Percentiles rank a stretch among this genome's conserved stretches.
Conservation (phyloP, 2,888 invertebrate genomes). For the Thecophora atra region DNA sequence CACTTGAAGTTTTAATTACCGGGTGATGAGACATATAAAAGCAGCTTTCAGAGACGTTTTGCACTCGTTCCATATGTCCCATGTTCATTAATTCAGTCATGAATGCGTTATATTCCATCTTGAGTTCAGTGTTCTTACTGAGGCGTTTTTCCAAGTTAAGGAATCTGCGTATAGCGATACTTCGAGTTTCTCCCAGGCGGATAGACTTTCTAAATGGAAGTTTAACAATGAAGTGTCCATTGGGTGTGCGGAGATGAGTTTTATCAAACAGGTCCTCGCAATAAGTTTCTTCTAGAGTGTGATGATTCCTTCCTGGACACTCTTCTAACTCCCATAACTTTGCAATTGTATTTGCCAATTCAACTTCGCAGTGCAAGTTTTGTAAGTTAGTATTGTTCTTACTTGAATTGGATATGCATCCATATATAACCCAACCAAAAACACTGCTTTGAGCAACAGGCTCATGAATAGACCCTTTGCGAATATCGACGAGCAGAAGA, state of each 20-base stretch:
- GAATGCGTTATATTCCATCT: no score
- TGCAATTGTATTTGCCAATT: not conserved
- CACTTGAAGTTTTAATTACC: no score
- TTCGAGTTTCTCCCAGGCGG: not conserved
- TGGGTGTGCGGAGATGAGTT: not conserved
- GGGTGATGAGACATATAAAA: no score
- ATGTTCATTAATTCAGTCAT: no score
- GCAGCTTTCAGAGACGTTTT: no score
- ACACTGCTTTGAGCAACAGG: slow-evolving; percentile 9
- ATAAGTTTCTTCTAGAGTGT: not conserved
- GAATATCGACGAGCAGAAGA: slow-evolving; percentile 30
- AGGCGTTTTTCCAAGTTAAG: not conserved
- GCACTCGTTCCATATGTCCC: no score
- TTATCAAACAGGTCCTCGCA: not conserved
- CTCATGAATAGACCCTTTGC: slow-evolving; percentile 33
- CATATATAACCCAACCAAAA: not conserved
- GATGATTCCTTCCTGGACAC: not conserved
- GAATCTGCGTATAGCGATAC: not conserved
- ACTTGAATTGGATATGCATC: not conserved
- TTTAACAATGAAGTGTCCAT: slow-evolving; percentile 5
- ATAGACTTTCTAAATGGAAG: slow-evolving; percentile 5
- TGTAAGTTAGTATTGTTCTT: not conserved
- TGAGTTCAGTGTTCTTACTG: not conserved
- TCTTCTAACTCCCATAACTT: slow-evolving; percentile 5
- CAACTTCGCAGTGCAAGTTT: slow-evolving; percentile 3